phyloP scores from a whole-genome alignment of 2,797 vertebrate species.

The Kryptopterus vitreolus region DNA sequence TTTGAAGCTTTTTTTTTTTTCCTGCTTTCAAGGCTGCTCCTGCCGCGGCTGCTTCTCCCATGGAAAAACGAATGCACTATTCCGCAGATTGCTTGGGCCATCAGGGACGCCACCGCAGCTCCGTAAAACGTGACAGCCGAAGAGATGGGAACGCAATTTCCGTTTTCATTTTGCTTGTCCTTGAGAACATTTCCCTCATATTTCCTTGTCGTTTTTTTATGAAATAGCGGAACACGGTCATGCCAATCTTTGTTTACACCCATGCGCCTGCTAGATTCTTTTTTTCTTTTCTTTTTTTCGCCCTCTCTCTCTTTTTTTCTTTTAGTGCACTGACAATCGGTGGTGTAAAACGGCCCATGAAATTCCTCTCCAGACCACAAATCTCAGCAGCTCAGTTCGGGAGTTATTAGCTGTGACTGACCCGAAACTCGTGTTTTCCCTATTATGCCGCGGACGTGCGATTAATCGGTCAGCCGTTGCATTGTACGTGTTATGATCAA shows the following conservation, averaged over 20 bases:
- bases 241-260: not conserved
- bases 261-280: not conserved
- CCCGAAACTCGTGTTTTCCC: not conserved
- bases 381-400: not conserved
- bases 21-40: constrained; percentile 19
- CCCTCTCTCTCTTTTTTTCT: too few species aligned
- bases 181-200: not conserved
- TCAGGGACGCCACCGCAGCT: not conserved
- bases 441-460: not conserved
- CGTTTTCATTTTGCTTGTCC: not conserved
- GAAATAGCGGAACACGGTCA: too few species aligned
- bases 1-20: constrained; percentile 31
- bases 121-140: not conserved
- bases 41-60: constrained; percentile 3
- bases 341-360: not conserved
- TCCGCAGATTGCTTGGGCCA: constrained; percentile 20
- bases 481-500: not conserved
- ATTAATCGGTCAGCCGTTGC: not conserved
- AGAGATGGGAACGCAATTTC: not conserved
- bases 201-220: not conserved
- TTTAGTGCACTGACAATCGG: not conserved
- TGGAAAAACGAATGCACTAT: constrained; percentile 44
- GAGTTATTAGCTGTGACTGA: not conserved
- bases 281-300: not conserved
- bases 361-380: not conserved